These are phyloP conservation scores for Lycophotia porphyrea DNA, from an alignment of 2,888 invertebrate genomes.

Conservation along the genomic window DNA sequence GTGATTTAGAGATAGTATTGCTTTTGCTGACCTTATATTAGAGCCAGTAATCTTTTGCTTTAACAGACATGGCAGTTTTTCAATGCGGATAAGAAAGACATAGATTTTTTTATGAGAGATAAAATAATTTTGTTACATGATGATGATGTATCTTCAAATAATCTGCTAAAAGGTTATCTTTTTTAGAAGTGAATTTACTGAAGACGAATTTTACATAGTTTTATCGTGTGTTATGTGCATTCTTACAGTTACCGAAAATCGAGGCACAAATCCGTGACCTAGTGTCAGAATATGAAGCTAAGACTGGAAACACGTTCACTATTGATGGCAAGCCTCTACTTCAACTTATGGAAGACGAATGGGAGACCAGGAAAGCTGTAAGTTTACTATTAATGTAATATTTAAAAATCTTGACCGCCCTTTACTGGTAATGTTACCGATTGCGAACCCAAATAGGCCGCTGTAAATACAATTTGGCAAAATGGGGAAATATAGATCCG, in stretches of 20 bases:
- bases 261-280: conserved; percentile 91
- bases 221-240: neutral
- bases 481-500: no score
- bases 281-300: conserved; percentile 89
- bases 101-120: neutral
- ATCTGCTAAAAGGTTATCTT: neutral
- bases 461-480: no score
- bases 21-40: neutral
- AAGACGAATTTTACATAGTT: neutral
- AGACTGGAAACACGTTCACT: conserved; percentile 89
- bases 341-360: conserved; percentile 91
- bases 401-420: neutral
- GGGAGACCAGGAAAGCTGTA: conserved; percentile 91
- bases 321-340: conserved; percentile 92
- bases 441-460: no score
- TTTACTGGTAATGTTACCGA: neutral
- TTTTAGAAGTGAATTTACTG: neutral
- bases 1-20: neutral
- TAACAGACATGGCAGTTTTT: neutral
- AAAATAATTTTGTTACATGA: neutral
- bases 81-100: neutral
- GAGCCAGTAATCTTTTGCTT: neutral
- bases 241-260: conserved; percentile 91
- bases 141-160: neutral
- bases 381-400: conserved; percentile 59